phyloP scores from a whole-genome alignment of 2,113 vertebrate genomes.

The Oreochromis aureus region DNA sequence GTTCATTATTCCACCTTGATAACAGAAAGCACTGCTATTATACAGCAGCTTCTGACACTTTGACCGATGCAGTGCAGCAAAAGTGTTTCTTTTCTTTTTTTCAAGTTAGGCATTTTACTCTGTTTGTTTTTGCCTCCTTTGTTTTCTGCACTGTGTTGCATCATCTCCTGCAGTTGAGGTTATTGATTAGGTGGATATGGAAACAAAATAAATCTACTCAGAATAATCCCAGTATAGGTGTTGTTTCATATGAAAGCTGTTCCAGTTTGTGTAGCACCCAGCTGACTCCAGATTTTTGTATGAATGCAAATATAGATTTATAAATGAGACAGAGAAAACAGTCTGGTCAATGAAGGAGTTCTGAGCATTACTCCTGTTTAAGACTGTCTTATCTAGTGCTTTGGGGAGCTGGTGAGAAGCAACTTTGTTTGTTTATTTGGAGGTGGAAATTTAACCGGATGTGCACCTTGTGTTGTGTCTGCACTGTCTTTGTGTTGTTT shows the following conservation, averaged over 20 bases:
- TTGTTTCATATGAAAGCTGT: neutral
- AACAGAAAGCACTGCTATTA: neutral
- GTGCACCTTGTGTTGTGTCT: neutral
- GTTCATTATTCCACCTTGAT: neutral
- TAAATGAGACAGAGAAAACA: neutral
- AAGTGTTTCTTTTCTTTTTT: neutral
- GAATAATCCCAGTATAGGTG: neutral
- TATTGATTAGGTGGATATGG: neutral
- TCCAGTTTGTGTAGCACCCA: neutral
- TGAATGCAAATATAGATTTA: neutral
- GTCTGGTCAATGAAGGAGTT: accelerated
- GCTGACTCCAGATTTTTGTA: neutral
- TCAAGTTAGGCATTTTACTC: neutral
- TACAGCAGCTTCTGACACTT: neutral
- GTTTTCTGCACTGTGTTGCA: neutral
- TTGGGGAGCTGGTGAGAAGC: neutral
- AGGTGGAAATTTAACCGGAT: neutral
- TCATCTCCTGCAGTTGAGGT: neutral
- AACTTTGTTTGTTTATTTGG: neutral
- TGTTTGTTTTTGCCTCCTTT: neutral
- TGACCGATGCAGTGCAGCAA: neutral
- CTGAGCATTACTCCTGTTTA: neutral
- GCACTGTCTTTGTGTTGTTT: neutral
- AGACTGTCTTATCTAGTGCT: neutral
- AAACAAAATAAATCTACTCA: neutral